These are phyloP conservation scores for Halocaridina rubra DNA, from an alignment of 2,888 invertebrate genomes.

Conservation along the genomic window DNA sequence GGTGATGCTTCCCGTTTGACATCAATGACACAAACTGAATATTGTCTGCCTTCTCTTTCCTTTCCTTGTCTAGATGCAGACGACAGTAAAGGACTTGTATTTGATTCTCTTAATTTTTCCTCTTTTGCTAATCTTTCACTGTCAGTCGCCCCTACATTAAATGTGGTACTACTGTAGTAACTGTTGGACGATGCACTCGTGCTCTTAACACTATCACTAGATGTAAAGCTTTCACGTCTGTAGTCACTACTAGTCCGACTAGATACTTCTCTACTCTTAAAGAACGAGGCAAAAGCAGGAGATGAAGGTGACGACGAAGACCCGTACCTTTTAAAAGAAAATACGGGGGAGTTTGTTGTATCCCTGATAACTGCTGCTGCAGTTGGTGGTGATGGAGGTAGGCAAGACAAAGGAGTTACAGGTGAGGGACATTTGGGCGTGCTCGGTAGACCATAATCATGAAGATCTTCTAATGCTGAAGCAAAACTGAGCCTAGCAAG, in stretches of 20 bases:
- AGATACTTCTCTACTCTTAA: slow-evolving; percentile 41
- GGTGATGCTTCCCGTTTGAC: slow-evolving; percentile 47
- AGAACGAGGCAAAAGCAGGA: slow-evolving; percentile 34
- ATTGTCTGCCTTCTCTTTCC: slow-evolving; percentile 9
- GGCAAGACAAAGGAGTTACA: slow-evolving; percentile 7
- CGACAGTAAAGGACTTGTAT: background rate
- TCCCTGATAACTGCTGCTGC: slow-evolving; percentile 24
- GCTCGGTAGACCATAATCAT: slow-evolving; percentile 29
- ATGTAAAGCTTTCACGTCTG: slow-evolving; percentile 39
- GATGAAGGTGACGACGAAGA: slow-evolving; percentile 35
- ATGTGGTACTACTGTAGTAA: slow-evolving; percentile 42
- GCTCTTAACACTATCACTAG: slow-evolving; percentile 41
- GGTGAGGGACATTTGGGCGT: slow-evolving; percentile 30
- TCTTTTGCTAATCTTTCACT: background rate
- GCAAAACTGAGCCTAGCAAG: slow-evolving; percentile 69
- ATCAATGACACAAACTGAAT: slow-evolving; percentile 58
- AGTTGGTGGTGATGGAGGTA: slow-evolving; percentile 18
- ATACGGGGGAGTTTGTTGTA: slow-evolving; percentile 3
- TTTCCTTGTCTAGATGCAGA: slow-evolving; percentile 3
- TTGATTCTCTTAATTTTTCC: background rate
- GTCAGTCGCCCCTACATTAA: slow-evolving; percentile 23
- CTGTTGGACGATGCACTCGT: slow-evolving; percentile 34
- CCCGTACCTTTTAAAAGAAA: slow-evolving; percentile 7
- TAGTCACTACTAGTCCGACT: slow-evolving; percentile 50
- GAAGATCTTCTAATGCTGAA: slow-evolving; percentile 37